A percentile compares a stretch with the other conserved stretches of the same genome.
Evolutionary conservation across 1,140 invertebrate genomes (phyloP).

Genomic region (Popillia japonica): DNA sequence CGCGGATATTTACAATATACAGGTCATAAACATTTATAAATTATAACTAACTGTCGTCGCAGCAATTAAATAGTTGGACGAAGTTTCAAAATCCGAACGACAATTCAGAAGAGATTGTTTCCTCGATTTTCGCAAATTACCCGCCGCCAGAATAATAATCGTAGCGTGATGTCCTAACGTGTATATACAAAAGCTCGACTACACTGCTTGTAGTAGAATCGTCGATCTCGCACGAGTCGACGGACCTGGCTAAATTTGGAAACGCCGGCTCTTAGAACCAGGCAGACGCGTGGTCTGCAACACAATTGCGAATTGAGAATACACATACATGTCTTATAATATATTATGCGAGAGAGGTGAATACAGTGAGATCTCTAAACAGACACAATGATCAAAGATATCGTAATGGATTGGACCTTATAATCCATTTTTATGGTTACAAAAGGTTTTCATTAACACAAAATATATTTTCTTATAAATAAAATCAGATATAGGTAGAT

Average conservation of each 20-base stretch:
- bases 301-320: not conserved
- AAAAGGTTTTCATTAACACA: no score
- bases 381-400: no score
- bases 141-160: not conserved
- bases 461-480: no score
- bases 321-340: not conserved
- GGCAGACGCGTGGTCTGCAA: conserved; percentile 16
- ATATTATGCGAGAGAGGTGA: no score
- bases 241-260: conserved; percentile 17
- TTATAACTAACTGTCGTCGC: not conserved
- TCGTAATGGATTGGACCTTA: no score
- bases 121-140: not conserved
- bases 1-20: not conserved
- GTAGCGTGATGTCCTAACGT: not conserved
- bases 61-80: not conserved
- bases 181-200: not conserved
- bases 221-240: not conserved
- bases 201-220: not conserved
- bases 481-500: no score
- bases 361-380: no score
- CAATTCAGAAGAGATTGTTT: not conserved
- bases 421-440: no score
- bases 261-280: not conserved
- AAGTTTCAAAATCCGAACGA: not conserved
- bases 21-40: not conserved